Conservation (phyloP, 1,140 invertebrate genomes). For the Drosophila insularis region DNA sequence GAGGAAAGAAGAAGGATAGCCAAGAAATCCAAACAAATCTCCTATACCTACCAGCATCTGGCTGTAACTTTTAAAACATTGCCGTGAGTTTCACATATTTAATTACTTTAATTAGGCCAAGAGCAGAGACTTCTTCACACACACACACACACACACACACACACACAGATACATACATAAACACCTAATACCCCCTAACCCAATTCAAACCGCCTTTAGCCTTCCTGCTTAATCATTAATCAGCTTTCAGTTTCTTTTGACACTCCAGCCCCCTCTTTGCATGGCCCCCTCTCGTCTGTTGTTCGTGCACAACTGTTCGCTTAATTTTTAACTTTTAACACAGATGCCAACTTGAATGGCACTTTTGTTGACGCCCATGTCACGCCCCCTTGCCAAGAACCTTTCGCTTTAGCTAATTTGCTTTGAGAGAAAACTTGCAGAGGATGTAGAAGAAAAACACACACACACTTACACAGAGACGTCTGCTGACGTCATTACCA, state of each 20-base stretch:
- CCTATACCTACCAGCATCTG: constrained; percentile 36
- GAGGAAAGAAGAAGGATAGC: background rate
- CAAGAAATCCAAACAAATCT: constrained; percentile 11
- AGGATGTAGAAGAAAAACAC: constrained; percentile 5
- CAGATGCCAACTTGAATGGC: constrained; percentile 71
- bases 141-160: constrained; percentile 26
- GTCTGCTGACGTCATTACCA: constrained; percentile 73
- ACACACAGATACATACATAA: no score
- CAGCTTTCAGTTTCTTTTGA: constrained; percentile 71
- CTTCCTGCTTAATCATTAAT: constrained; percentile 63
- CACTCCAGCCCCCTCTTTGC: constrained; percentile 22
- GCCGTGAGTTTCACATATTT: constrained; percentile 54
- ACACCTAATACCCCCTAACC: constrained; percentile 23
- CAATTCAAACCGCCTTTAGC: constrained; percentile 21
- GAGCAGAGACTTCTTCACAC: constrained; percentile 4
- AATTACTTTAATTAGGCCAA: constrained; percentile 65
- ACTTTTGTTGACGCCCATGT: constrained; percentile 44
- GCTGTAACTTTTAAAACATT: constrained; percentile 43
- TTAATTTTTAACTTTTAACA: constrained; percentile 79
- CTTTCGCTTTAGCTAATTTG: constrained; percentile 59
- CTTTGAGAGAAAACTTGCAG: constrained; percentile 46
- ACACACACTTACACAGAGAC: constrained; percentile 16
- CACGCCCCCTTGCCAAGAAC: constrained; percentile 1
- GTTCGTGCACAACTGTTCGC: constrained; percentile 43
- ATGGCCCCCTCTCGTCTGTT: constrained; percentile 4